Base-by-base conservation (phyloP, 2,888 invertebrate genomes). In the Neelides folsomi region DNA sequence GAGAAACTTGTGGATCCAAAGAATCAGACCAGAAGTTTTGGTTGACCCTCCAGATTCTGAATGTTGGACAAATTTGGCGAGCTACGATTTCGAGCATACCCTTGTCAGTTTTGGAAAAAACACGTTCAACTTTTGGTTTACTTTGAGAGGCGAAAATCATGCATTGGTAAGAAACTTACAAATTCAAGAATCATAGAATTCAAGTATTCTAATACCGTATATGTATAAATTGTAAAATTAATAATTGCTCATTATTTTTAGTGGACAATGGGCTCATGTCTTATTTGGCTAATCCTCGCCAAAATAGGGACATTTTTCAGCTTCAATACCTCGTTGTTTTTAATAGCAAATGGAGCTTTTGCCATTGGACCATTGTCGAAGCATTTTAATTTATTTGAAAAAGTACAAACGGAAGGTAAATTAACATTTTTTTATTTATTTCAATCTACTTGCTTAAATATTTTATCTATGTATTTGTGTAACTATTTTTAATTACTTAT, bases 21-120 rank as follows among this genome's bases (percentile, higher is more conserved):
- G 59, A 38, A 59, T 63, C 19, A 55, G 59, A 39, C 55, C 55
- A 9, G 58, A 56, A 37, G 58, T 63, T 13, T 46, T 63, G 13
- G 56, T 60, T 16, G 63, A 63, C 52, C 60, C 63, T 37, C 63
- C 63, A 40, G 63, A 63, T 34, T 49, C 53, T 38, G 63, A 63
- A 49, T 56, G 55, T 16, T 63, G 63, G 63, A 52, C 56, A 13
- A 60, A 56, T 15, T 41, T 63, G 27, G 54, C 56, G 41, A 51
- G 58, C 34, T 60, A 60, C 45, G 59, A 63, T 40, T 40, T 60
- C 9, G 55, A 60, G 35, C 55, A 60, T 9, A 49, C 51, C 27
- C 50, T 54, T 15, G 19, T 52, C 19, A 50, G 49, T n/a, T 51
- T 59, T 45, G 47, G 43, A 15, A 57, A 51, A 34, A 46, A 42